Evolutionary conservation across 2,113 vertebrate species (phyloP), one percentile per base, ranked within the genome.

Genomic region (Neogobius melanostomus): DNA sequence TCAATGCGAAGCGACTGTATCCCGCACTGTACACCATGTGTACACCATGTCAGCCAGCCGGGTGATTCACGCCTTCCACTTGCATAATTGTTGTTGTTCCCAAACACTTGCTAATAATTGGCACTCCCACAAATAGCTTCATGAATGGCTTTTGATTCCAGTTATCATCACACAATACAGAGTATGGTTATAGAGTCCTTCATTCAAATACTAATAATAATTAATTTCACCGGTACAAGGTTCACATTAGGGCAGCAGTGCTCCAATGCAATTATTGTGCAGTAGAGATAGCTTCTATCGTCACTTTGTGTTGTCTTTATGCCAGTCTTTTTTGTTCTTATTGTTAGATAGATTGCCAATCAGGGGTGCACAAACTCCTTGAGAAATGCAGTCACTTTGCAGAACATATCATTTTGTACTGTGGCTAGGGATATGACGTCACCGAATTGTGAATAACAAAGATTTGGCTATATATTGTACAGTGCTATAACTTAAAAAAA

Each of bases 61-160:
- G 2, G n/a, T 80, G 80, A 84, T 12, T 80, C 74, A 82, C 65
- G 70, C 11, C 6, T 64, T 74, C 14, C 7, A 53, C 75, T 78
- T 71, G 48, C 1, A 8, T 56, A 75, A 67, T 77, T 56, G 45
- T 68, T 57, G 60, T 51, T 69, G 45, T 52, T 64, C 53, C 0
- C 66, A 59, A 67, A 15, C 47, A 10, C 36, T 28, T 44, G n/a
- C 17, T 51, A 54, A 85, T 83, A n/a, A 62, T 66, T 42, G 66
- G 8, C 53, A 56, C 47, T 79, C 4, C 16, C 47, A 71, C 53
- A 80, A 80, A 79, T 36, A 11, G 52, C 63, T 74, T 61, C 3
- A 1, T 5, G 71, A 69, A 47, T 69, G 56, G 15, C 60, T 15
- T 86, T 75, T 63, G 69, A 74, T 72, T 53, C 16, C 53, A 49